Base-by-base conservation (phyloP, 2,888 invertebrate genomes). In the Drosophila aldrichi region DNA sequence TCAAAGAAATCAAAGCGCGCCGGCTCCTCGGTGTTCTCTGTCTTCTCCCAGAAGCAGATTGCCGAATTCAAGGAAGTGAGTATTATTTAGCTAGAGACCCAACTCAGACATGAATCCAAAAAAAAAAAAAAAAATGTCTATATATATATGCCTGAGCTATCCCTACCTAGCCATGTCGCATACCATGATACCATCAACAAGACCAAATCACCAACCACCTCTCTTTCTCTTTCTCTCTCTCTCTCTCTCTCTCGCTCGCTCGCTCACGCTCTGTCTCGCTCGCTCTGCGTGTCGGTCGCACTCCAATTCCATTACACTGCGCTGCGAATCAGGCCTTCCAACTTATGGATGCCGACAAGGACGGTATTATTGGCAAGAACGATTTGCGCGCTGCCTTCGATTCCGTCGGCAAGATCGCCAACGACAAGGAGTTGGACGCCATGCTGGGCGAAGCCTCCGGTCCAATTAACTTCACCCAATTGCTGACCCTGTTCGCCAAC, bases 271-370 rank as follows among this genome's bases (percentile, higher is more conserved):
- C 59, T 64, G 46, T 64, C 60, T 59, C 9, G 75, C 61, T 75
- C 58, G 61, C 25, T 48, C 46, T 77, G 58, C 41, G 64, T 32
- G 14, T 34, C 51, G 34, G 4, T 51, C 51, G 32, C 34, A 14
- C 34, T 7, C 36, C 36, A 16, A 36, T 22, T 36, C 20, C 22
- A 36, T 25, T 40, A 6, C n/a, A 25, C 40, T 40, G 29, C 44
- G 65, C 54, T 59, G 32, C 61, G 41, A 59, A 86, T 75, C 67
- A 97, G 96, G 98, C 97, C 92, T 98, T 98, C 96, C 96, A 96
- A 94, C 96, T 98, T 91, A 98, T 98, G 96, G 98, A 98, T 95
- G 96, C 96, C 94, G 97, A 98, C 95, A 98, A 98, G 94, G 98
- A 98, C 93, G 97, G 97, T 89, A 95, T 97, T 94, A 95, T 96